These are phyloP conservation scores for Rugalucina vietnamica DNA, from an alignment of 2,888 invertebrate genomes.

Conservation along the genomic window DNA sequence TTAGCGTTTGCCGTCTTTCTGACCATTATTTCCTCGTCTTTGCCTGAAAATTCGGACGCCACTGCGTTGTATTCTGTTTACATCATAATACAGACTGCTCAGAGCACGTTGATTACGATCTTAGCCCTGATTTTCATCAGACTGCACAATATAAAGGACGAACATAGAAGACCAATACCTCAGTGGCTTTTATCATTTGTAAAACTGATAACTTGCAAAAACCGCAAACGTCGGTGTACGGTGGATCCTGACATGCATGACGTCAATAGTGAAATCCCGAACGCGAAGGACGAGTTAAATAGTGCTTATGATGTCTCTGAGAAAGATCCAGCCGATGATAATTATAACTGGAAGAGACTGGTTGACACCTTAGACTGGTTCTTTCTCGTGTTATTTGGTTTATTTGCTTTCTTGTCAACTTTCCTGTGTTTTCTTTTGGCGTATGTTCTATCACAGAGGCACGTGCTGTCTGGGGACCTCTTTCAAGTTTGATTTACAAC, in stretches of 20 bases:
- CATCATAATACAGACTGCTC: constrained; percentile 42
- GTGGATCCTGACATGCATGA: neutral
- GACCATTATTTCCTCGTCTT: constrained; percentile 41
- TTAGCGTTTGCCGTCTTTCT: constrained; percentile 56
- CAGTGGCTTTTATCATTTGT: neutral
- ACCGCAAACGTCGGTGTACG: too few relatives aligned
- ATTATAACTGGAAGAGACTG: constrained; percentile 5
- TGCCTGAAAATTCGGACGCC: constrained; percentile 45
- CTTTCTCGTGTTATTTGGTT: neutral
- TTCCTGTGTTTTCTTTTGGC: neutral
- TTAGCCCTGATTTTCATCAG: constrained; percentile 31
- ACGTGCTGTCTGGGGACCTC: too few relatives aligned
- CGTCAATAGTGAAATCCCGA: neutral
- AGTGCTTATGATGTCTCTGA: neutral
- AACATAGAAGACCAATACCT: neutral
- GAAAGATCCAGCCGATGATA: neutral
- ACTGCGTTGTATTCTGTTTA: constrained; percentile 47
- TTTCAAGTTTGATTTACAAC: too few relatives aligned
- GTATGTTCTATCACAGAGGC: neutral
- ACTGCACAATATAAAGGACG: neutral
- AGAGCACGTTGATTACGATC: constrained; percentile 40
- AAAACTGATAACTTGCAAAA: neutral
- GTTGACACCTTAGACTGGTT: constrained; percentile 5
- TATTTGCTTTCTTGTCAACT: neutral
- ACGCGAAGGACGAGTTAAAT: neutral